phyloP scores from a whole-genome alignment of 2,888 invertebrate species.

The Hyles lineata region DNA sequence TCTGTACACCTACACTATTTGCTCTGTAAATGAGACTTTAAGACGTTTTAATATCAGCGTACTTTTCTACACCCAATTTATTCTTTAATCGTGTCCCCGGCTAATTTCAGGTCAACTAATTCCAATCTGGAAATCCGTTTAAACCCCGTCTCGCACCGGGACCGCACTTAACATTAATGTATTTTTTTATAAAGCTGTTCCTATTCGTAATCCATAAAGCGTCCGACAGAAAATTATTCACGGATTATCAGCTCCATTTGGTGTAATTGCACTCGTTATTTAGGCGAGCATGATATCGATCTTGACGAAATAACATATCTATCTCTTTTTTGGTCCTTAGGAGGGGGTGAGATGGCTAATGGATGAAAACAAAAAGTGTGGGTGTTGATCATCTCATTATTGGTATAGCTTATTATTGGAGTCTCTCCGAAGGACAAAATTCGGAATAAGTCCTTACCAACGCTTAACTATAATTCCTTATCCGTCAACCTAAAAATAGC shows the following conservation, averaged over 20 bases:
- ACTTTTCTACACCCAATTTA: too few species aligned
- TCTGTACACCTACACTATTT: too few species aligned
- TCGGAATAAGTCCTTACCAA: not conserved
- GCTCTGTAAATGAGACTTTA: too few species aligned
- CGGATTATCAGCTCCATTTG: conserved; percentile 9
- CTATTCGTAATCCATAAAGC: not conserved
- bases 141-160: too few species aligned
- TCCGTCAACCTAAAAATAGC: not conserved
- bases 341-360: not conserved
- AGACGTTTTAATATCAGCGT: too few species aligned
- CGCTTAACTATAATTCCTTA: not conserved
- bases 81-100: too few species aligned
- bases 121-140: not conserved
- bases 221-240: not conserved
- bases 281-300: conserved; percentile 2
- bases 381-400: not conserved
- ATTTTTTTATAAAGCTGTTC: not conserved
- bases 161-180: not conserved
- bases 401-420: not conserved
- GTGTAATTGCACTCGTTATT: not conserved
- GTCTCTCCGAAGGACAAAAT: too few species aligned
- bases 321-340: not conserved
- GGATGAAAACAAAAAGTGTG: not conserved
- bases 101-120: too few species aligned
- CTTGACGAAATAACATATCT: not conserved